Evolutionary conservation across 2,113 vertebrate genomes (phyloP).

Genomic region (Piaya cayana): DNA sequence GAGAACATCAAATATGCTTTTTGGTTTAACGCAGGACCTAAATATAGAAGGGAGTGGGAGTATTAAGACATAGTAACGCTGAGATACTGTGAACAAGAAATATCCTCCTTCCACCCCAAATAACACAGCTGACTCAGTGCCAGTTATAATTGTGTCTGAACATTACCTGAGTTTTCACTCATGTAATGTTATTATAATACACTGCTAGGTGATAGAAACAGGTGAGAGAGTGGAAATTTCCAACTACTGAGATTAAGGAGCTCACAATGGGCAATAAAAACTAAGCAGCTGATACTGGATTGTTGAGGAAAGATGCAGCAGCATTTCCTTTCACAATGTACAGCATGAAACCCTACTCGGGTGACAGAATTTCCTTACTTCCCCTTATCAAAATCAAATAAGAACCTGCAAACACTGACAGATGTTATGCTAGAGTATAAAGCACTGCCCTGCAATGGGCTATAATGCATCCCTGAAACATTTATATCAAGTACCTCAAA

Average conservation of each 20-base stretch:
- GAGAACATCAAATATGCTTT: background rate
- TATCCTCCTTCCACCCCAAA: background rate
- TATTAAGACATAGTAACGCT: background rate
- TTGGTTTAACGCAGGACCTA: background rate
- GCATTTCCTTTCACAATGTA: background rate
- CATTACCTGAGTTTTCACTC: background rate
- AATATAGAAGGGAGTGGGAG: slow-evolving; percentile 1
- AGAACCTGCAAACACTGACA: background rate
- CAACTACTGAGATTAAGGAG: background rate
- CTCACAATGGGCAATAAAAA: background rate
- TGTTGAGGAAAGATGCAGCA: background rate
- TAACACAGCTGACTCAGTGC: background rate
- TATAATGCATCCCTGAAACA: background rate
- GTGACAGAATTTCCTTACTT: background rate
- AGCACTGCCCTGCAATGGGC: background rate
- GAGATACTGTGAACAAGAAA: background rate
- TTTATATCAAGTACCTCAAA: background rate
- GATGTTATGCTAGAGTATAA: background rate
- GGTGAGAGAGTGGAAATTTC: background rate
- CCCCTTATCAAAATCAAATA: background rate
- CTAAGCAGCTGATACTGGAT: background rate
- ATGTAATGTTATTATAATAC: background rate
- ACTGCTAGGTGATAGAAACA: background rate
- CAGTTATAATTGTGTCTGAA: background rate
- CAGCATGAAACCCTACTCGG: background rate